Base-by-base conservation (phyloP, 2,888 invertebrate genomes). In the Ochropacha duplaris region DNA sequence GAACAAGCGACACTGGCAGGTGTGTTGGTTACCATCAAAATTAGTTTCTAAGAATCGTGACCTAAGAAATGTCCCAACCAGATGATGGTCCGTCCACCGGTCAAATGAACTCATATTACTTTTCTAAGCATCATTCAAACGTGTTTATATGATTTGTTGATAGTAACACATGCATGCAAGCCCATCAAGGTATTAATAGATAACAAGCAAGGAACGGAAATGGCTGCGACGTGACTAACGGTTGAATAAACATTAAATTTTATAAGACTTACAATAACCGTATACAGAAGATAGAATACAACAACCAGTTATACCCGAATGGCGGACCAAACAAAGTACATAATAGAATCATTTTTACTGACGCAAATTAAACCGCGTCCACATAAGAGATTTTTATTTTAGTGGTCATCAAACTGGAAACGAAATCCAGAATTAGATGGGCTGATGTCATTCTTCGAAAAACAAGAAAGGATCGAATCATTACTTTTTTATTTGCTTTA, bases 391-490 rank as follows among this genome's bases (percentile, higher is more conserved):
- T 19, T 44, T 44, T 44, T 44, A 44, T 52, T 52, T 31, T 22
- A 19, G 34, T 31, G 31, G n/a, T 12, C 24, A 52, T n/a, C 52
- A 52, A 31, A 52, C 51, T 52, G 31, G 31, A 52, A 16, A 16
- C 52, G 9, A 34, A 11, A 28, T 9, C 50, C 50, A 28, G 16
- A 52, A 52, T 31, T 52, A 52, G 31, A 44, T 8, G 6, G 52
- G 52, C 52, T 52, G 28, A 51, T 31, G 52, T 52, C 52, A 52
- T 52, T 34, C 19, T 22, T 16, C 8, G 9, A 39, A 51, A 31
- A 52, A 52, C 52, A 34, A 14, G 52, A 31, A 52, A 52, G 31
- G 19, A 52, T 22, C 31, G 52, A 22, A 52, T 52, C 44, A 28
- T 50, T 24, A 26, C 9, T 9, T 28, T 52, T 52, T 52, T 24